These are phyloP conservation scores for Fopius arisanus DNA, from an alignment of 1,140 invertebrate species.

Conservation along the genomic window DNA sequence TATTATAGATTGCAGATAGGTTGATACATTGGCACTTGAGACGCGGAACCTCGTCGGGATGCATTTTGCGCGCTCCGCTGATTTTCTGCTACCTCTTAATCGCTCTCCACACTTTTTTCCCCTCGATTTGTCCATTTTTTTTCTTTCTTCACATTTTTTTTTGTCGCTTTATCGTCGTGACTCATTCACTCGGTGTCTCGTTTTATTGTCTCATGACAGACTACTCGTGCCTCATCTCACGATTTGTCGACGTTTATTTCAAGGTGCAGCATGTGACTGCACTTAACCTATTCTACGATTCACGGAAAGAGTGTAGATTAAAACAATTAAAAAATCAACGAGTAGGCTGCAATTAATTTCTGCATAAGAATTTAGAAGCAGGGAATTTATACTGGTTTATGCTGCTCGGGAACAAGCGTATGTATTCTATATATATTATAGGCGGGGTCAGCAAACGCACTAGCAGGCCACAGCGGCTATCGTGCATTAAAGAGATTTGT, in stretches of 20 bases:
- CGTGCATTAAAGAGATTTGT: too few species aligned
- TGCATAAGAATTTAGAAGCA: background rate
- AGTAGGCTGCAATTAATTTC: background rate
- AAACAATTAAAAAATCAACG: background rate
- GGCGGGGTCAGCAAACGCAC: background rate
- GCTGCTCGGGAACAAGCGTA: background rate
- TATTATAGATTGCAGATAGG: background rate
- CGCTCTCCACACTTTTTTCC: background rate
- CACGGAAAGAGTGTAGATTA: background rate
- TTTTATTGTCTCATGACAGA: background rate
- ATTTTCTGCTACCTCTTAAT: conserved; percentile 45
- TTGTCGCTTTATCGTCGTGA: background rate
- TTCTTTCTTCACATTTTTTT: background rate
- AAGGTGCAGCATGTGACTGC: too few species aligned
- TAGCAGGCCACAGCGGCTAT: background rate
- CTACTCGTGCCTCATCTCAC: background rate
- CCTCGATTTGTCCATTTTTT: background rate
- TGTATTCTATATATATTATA: background rate
- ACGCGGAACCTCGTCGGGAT: conserved; percentile 31
- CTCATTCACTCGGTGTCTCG: background rate
- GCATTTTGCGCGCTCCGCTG: conserved; percentile 49
- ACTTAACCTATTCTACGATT: background rate
- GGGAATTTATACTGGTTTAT: background rate
- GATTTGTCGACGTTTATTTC: background rate
- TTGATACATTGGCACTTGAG: conserved; percentile 8